Evolutionary conservation across 2,797 vertebrate genomes (phyloP), one percentile per base, ranked within the genome.

Genomic region (Malurus leucopterus): DNA sequence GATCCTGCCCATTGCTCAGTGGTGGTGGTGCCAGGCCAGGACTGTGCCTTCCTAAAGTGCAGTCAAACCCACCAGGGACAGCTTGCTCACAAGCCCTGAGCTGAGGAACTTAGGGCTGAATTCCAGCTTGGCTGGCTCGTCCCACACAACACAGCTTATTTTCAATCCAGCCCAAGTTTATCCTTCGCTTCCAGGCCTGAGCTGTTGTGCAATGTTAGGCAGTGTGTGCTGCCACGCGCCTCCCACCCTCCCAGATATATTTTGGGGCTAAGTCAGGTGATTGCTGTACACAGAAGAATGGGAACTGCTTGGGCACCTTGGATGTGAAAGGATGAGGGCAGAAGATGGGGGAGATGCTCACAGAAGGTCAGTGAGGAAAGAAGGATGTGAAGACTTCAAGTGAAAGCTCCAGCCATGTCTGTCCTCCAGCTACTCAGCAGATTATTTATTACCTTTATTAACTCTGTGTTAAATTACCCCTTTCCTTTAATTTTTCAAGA

Each of bases 381-480:
- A 57, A 62, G n/a, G 6, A 44, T 47, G 34, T 17, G 21, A 51
- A 84, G 57, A 30, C 15, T 50, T 50, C 12, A 55, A 67, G 73
- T 2, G 3, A 59, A 34, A 61, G 49, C 51, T 84, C 59, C 38
- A 41, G 26, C 30, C 30, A 6, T 12, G 8, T 19, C 53, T 88
- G 17, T 84, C 82, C 9, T 14, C 77, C 1, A 7, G 64, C 75
- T 75, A 21, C 81, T 59, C 23, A 22, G 57, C 16, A 62, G 41
- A 61, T 92, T 75, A 88, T 82, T 84, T 67, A 88, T 57, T 79
- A 46, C 64, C 53, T 90, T 91, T 67, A 88, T 84, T 79, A 93
- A 47, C 32, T 73, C 74, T 34, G 30, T 88, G 71, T 76, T 88
- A 84, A 89, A 88, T 86, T 82, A 59, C 22, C 34, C 24, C 61